These are phyloP conservation scores for Orientallactaga bullata DNA, from an alignment of 2,113 vertebrate genomes.

Conservation along the genomic window DNA sequence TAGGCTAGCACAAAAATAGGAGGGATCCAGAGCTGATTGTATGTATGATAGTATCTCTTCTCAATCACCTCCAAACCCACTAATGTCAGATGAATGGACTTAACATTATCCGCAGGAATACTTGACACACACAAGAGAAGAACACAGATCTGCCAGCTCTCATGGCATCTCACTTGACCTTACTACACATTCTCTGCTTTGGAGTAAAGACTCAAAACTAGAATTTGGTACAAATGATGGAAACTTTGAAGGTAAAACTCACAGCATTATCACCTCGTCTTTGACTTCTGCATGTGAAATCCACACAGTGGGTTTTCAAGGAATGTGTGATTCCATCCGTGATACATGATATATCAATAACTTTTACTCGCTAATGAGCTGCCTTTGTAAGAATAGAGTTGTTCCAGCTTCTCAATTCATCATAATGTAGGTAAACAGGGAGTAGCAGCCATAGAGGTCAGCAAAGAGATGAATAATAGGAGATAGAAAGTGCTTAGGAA, in stretches of 20 bases:
- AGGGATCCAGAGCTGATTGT: background rate
- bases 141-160: background rate
- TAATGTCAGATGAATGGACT: background rate
- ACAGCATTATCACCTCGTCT: background rate
- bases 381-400: too few relatives aligned
- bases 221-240: background rate
- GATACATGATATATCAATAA: background rate
- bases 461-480: background rate
- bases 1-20: background rate
- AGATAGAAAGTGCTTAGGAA: too few relatives aligned
- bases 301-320: background rate
- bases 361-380: background rate
- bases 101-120: background rate
- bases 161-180: background rate
- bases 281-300: background rate
- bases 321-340: background rate
- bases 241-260: too few relatives aligned
- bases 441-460: background rate
- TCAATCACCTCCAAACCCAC: too few relatives aligned
- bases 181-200: background rate
- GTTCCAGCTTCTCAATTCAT: background rate
- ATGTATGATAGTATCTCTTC: background rate
- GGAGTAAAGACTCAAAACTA: background rate
- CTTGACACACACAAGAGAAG: background rate
- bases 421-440: too few relatives aligned